A percentile compares a stretch with the other conserved stretches of the same genome.
These are phyloP conservation scores for Pseudotriccus pelzelni DNA, from an alignment of 2,797 vertebrate species.

Conservation along the genomic window DNA sequence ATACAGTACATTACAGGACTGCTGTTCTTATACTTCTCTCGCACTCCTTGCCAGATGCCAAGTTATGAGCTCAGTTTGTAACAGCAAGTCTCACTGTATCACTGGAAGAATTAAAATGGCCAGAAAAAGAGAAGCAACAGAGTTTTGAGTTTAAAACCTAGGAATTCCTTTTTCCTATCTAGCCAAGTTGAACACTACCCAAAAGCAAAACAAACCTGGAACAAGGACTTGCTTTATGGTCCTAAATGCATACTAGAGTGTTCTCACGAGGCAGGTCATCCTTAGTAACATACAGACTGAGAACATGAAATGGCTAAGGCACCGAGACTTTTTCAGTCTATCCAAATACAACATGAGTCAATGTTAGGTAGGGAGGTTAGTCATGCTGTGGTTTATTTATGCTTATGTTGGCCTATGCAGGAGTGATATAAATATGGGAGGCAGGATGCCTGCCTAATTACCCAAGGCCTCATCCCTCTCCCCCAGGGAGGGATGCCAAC, in stretches of 20 bases:
- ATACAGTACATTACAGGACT: background rate
- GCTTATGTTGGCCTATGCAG: background rate
- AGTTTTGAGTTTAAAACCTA: background rate
- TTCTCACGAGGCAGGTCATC: background rate
- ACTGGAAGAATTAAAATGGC: background rate
- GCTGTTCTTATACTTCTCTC: background rate
- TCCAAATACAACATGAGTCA: background rate
- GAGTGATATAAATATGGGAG: background rate
- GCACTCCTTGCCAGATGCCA: background rate
- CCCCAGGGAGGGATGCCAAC: background rate
- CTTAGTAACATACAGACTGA: background rate
- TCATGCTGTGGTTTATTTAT: constrained; percentile 30
- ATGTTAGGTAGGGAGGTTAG: constrained; percentile 1
- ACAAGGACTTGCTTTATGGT: background rate
- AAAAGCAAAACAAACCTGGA: background rate
- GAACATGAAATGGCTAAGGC: background rate
- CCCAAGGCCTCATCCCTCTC: background rate
- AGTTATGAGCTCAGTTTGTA: background rate
- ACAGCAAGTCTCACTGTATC: background rate
- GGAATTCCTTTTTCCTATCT: background rate
- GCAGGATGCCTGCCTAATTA: background rate
- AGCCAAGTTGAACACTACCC: background rate
- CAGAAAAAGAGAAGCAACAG: background rate
- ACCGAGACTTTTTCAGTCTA: background rate
- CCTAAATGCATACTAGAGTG: background rate